These are phyloP conservation scores for Dendrolimus kikuchii DNA, from an alignment of 1,140 invertebrate genomes.

Conservation along the genomic window DNA sequence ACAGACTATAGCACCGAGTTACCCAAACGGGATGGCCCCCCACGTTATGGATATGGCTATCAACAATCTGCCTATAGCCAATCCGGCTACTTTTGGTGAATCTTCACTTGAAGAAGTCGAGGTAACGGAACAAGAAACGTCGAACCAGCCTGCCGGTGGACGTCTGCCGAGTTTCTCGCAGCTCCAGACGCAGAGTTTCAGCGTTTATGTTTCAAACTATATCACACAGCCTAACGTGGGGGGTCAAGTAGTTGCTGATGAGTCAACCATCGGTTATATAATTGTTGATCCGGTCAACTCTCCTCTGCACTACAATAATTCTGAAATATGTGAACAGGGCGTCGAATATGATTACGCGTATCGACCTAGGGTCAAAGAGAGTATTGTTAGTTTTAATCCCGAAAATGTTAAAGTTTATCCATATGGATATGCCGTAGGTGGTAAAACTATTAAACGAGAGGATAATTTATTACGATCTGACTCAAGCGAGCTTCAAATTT, in stretches of 20 bases:
- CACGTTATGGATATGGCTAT: slow-evolving; percentile 84
- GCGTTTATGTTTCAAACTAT: slow-evolving; percentile 70
- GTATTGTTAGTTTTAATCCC: slow-evolving; percentile 33
- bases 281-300: slow-evolving; percentile 54
- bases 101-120: slow-evolving; percentile 58
- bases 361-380: slow-evolving; percentile 41
- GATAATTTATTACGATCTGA: slow-evolving; percentile 38
- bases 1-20: slow-evolving; percentile 74
- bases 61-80: slow-evolving; percentile 77
- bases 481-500: slow-evolving; percentile 54
- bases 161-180: slow-evolving; percentile 77
- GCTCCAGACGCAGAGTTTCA: slow-evolving; percentile 73
- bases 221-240: slow-evolving; percentile 78
- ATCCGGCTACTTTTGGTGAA: slow-evolving; percentile 83
- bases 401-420: slow-evolving; percentile 52
- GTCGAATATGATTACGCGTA: slow-evolving; percentile 53
- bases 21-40: slow-evolving; percentile 88
- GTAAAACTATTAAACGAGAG: slow-evolving; percentile 59
- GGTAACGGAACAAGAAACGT: slow-evolving; percentile 62
- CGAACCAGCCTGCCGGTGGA: slow-evolving; percentile 66
- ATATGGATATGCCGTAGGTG: slow-evolving; percentile 49
- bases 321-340: slow-evolving; percentile 44
- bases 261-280: slow-evolving; percentile 68
- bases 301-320: slow-evolving; percentile 54
- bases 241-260: slow-evolving; percentile 77